phyloP scores from a whole-genome alignment of 2,888 invertebrate species.

The Drosophila mulleri region DNA sequence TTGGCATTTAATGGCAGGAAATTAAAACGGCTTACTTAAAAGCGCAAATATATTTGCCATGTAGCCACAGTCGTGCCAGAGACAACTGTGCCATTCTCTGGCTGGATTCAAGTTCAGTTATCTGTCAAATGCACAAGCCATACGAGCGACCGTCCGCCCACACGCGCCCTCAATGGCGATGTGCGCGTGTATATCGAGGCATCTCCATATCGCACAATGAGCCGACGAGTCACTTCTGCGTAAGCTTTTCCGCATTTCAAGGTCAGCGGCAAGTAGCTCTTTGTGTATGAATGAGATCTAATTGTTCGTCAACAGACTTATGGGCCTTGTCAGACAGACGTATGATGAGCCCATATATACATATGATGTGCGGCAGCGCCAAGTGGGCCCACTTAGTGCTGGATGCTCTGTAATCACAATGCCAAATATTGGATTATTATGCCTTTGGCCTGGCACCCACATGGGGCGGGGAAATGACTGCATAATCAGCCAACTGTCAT shows the following conservation, averaged over 20 bases:
- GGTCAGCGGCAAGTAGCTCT: slow-evolving; percentile 73
- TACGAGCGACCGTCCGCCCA: neutral
- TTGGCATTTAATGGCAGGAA: slow-evolving; percentile 62
- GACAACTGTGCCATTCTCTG: slow-evolving; percentile 32
- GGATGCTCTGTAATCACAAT: slow-evolving; percentile 53
- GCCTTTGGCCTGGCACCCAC: slow-evolving; percentile 17
- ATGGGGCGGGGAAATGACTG: neutral
- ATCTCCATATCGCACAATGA: slow-evolving; percentile 45
- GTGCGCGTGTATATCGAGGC: slow-evolving; percentile 37
- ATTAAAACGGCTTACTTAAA: slow-evolving; percentile 54
- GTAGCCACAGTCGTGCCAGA: slow-evolving; percentile 18
- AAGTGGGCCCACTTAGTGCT: slow-evolving; percentile 36
- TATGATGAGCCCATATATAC: slow-evolving; percentile 4
- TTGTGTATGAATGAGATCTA: slow-evolving; percentile 74
- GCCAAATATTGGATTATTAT: slow-evolving; percentile 63
- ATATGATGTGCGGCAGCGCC: slow-evolving; percentile 19
- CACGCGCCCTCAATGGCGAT: slow-evolving; percentile 1
- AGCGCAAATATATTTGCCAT: slow-evolving; percentile 39
- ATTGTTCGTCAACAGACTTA: slow-evolving; percentile 62
- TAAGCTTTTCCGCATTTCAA: slow-evolving; percentile 61
- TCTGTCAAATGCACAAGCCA: slow-evolving; percentile 33
- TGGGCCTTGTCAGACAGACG: slow-evolving; percentile 38
- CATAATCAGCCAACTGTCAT: slow-evolving; percentile 11
- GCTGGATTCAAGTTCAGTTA: slow-evolving; percentile 16
- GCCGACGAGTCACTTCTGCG: slow-evolving; percentile 50